Percentiles rank a stretch among this genome's conserved stretches.
Conservation (phyloP, 2,113 vertebrate species). For the Excalfactoria chinensis region DNA sequence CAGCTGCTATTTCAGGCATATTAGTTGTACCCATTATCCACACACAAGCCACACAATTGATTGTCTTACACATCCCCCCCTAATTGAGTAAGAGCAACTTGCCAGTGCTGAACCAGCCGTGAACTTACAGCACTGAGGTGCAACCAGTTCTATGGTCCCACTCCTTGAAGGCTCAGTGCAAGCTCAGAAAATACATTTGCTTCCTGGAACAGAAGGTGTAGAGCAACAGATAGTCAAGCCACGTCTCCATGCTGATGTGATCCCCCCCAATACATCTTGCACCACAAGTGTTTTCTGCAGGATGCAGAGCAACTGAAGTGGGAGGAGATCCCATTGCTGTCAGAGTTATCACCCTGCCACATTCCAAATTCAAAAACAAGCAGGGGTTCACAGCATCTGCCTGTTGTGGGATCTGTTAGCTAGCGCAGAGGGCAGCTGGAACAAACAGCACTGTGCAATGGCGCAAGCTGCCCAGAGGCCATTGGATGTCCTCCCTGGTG, state of each 20-base stretch:
- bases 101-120: background rate
- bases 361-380: background rate
- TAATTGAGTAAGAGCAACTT: background rate
- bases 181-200: background rate
- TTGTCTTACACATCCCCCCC: background rate
- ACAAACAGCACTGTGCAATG: background rate
- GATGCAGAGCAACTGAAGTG: background rate
- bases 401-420: background rate
- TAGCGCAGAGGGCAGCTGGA: background rate
- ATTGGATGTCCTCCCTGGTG: background rate
- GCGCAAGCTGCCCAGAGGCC: background rate
- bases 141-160: background rate
- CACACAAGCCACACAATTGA: background rate
- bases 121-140: background rate
- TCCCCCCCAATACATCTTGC: background rate
- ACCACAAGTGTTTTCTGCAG: background rate
- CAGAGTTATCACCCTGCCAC: background rate
- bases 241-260: background rate
- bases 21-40: constrained; percentile 48
- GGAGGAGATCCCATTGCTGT: background rate
- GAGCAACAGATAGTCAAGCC: background rate
- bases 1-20: constrained; percentile 48
- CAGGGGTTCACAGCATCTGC: background rate
- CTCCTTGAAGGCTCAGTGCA: background rate
- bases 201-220: background rate